These are phyloP conservation scores for Anthoscopus minutus DNA, from an alignment of 2,113 vertebrate genomes.

Conservation along the genomic window DNA sequence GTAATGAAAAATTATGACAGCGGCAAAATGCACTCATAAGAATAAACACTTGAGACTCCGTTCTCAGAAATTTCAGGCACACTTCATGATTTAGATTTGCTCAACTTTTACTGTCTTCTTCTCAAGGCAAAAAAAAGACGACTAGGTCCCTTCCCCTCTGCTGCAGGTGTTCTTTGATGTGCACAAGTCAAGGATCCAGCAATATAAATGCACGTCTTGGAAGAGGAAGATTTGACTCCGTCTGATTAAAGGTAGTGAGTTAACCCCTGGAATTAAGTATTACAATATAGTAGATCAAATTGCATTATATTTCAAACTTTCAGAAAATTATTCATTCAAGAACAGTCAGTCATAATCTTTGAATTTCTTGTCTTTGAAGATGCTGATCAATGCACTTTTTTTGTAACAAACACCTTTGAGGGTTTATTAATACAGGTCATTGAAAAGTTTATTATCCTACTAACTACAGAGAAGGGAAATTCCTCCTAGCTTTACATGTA, in stretches of 20 bases:
- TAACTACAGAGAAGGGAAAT: conserved; percentile 18
- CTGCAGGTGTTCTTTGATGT: background rate
- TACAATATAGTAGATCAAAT: background rate
- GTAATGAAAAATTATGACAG: background rate
- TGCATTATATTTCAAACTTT: background rate
- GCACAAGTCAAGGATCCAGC: background rate
- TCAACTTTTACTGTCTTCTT: background rate
- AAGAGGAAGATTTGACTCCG: background rate
- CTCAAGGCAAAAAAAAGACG: background rate
- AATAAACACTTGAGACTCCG: background rate
- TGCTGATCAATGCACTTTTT: background rate
- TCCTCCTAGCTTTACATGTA: background rate
- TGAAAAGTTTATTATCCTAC: background rate
- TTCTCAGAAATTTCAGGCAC: background rate
- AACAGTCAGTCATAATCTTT: background rate
- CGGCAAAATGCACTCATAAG: background rate
- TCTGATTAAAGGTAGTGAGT: background rate
- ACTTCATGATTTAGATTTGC: background rate
- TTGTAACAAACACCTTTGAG: background rate
- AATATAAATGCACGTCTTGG: background rate
- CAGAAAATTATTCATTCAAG: background rate
- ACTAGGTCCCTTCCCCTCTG: background rate
- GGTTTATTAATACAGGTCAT: background rate
- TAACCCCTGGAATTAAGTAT: background rate
- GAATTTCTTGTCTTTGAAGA: conserved; percentile 23